phyloP scores from a whole-genome alignment of 2,888 invertebrate species.

The Mythimna loreyi region DNA sequence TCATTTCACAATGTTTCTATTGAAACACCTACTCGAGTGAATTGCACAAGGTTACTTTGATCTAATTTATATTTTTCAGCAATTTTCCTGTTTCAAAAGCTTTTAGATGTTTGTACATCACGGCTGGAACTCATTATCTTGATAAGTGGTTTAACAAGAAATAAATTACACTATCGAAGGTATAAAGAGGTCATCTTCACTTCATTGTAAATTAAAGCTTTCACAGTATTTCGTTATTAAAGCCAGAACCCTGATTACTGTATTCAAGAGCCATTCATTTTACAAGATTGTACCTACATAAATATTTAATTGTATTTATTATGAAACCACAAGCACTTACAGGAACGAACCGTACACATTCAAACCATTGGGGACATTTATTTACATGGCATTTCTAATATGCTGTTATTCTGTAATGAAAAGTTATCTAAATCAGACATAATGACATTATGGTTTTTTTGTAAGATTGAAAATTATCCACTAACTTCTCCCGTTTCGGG shows the following conservation, averaged over 20 bases:
- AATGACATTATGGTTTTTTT: background rate
- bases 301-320: constrained; percentile 7
- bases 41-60: constrained; percentile 12
- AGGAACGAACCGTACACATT: background rate
- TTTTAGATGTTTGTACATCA: background rate
- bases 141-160: background rate
- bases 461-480: too few relatives aligned
- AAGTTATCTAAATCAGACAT: background rate
- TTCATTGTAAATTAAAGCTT: background rate
- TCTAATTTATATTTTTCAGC: constrained; percentile 1
- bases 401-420: background rate
- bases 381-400: background rate
- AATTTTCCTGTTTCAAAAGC: constrained; percentile 1
- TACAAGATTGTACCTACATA: background rate
- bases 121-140: background rate
- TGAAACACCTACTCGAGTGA: constrained; percentile 7
- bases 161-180: background rate
- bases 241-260: background rate
- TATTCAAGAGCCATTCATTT: constrained; percentile 17
- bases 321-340: background rate
- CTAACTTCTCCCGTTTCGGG: too few relatives aligned
- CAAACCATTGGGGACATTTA: constrained; percentile 9
- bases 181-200: background rate
- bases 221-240: background rate
- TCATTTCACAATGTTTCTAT: constrained; percentile 28